phyloP scores from a whole-genome alignment of 2,888 invertebrate genomes.

The Lucinisca nassula region DNA sequence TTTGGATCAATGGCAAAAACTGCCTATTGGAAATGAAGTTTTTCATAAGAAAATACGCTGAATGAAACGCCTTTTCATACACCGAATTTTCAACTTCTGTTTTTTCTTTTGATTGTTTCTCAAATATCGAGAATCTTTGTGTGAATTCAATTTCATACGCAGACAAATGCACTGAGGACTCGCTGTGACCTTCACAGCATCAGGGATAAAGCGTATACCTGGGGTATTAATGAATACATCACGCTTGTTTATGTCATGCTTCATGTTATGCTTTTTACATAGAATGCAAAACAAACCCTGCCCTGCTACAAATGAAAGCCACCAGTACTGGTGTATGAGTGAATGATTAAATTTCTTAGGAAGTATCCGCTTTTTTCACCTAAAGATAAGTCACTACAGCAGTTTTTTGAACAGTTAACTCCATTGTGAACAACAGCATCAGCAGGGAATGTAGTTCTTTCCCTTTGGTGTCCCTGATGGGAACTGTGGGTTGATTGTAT shows the following conservation, averaged over 20 bases:
- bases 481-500: too few relatives aligned
- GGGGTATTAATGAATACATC: slow-evolving; percentile 28
- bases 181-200: slow-evolving; percentile 26
- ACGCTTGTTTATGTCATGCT: slow-evolving; percentile 18
- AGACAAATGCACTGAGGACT: not conserved
- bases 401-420: too few relatives aligned
- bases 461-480: too few relatives aligned
- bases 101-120: slow-evolving; percentile 19
- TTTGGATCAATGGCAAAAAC: slow-evolving; percentile 21
- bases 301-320: slow-evolving; percentile 30
- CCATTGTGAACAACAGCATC: too few relatives aligned
- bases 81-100: not conserved
- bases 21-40: slow-evolving; percentile 35
- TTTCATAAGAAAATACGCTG: slow-evolving; percentile 46
- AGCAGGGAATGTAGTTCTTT: too few relatives aligned
- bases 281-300: slow-evolving; percentile 36
- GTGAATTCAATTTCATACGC: slow-evolving; percentile 27
- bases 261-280: slow-evolving; percentile 28
- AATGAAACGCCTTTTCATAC: slow-evolving; percentile 16
- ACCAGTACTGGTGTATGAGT: slow-evolving; percentile 16
- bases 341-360: not conserved
- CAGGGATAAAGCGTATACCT: not conserved
- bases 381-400: too few relatives aligned
- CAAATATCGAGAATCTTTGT: slow-evolving; percentile 18
- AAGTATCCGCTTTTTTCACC: not conserved